These are phyloP conservation scores for Platygyra sinensis DNA, from an alignment of 64 coral and sea anemone genomes.

Conservation along the genomic window DNA sequence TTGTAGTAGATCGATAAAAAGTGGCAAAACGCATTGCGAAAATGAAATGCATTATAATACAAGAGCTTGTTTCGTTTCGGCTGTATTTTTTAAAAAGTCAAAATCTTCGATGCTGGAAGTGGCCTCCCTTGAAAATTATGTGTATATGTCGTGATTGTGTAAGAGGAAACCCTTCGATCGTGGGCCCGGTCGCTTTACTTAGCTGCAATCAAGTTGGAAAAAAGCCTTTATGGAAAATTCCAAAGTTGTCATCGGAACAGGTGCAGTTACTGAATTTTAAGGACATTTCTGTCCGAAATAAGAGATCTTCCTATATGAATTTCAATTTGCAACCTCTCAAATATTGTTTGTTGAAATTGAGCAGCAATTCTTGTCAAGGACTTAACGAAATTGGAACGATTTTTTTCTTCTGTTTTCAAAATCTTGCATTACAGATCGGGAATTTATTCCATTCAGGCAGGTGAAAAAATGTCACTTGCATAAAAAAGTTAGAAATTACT, in stretches of 20 bases:
- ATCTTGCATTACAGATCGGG: background rate
- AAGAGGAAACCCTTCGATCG: background rate
- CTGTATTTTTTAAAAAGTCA: background rate
- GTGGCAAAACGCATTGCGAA: background rate
- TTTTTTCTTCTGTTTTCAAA: background rate
- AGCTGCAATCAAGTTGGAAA: background rate
- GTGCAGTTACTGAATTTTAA: background rate
- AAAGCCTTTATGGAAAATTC: constrained; percentile 21
- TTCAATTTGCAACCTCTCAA: background rate
- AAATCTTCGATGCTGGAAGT: background rate
- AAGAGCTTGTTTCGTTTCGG: background rate
- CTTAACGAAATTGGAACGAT: background rate
- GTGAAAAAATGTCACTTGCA: background rate
- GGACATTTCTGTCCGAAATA: background rate
- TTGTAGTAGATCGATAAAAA: background rate
- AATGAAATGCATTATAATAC: background rate
- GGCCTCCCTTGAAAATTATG: background rate
- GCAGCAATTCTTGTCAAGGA: background rate
- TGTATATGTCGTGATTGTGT: background rate
- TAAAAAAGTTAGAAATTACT: background rate
- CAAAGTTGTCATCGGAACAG: background rate
- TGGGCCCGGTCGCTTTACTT: background rate
- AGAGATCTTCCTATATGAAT: background rate
- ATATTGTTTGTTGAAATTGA: background rate
- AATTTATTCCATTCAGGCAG: constrained; percentile 2